Base-by-base conservation (phyloP, 2,113 vertebrate genomes). In the Zeus faber region DNA sequence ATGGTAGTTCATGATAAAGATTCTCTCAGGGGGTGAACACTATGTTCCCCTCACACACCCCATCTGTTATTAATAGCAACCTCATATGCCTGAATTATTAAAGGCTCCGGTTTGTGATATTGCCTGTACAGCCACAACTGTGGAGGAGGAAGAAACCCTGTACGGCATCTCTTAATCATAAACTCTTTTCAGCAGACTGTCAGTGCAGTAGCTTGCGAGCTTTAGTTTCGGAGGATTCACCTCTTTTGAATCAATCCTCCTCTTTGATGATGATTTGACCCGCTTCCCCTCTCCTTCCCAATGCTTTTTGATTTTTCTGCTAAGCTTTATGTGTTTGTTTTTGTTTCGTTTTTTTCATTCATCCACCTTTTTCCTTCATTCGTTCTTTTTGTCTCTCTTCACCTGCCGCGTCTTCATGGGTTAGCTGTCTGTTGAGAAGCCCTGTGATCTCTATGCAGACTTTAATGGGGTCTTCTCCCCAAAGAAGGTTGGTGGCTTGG, bases 381-480 rank as follows among this genome's bases (percentile, higher is more conserved):
- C 40, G 8, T 41, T 40, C 17, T 62, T 41, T 72, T 46, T 80
- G 23, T 79, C 31, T 72, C 61, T 49, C 62, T 72, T 64, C 54
- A 71, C 67, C 67, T 74, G 64, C 66, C 83, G 77, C 72, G 18
- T 45, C 76, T 86, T 71, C 79, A 74, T 53, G 76, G 89, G 66
- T 85, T 89, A 95, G 91, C 89, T 89, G 85, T 93, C 92, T 70
- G 75, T 79, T 84, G 86, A 91, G 89, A 93, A 88, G 85, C 88
- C 90, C 67, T 96, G 92, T 86, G 93, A 96, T 87, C 92, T 97
- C 81, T 93, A 92, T 92, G 85, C 94, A 79, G 92, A 96, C 87
- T 94, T 93, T 90, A 91, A 67, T 85, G 93, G 94, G 88, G 91
- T 94, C 54, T 95, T 98, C 90, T 95, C 91, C 81, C 92, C 91